Base-by-base conservation (phyloP, 2,888 invertebrate species). In the Branchellion lobata region DNA sequence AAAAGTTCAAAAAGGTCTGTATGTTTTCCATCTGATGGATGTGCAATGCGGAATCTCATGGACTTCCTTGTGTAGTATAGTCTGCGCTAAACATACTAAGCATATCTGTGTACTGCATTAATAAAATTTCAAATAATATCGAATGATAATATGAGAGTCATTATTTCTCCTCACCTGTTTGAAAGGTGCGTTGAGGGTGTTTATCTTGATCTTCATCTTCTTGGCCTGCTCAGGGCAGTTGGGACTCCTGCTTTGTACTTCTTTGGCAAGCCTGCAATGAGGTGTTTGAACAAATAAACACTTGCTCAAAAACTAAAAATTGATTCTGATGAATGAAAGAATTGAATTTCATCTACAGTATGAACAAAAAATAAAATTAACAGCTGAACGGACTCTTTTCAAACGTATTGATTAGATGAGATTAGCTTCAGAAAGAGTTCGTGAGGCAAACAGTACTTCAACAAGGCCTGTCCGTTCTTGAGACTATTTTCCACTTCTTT, bases 401-500 rank as follows among this genome's bases (percentile, higher is more conserved):
- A n/a, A n/a, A n/a, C n/a, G n/a, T n/a, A n/a, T n/a, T n/a, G n/a
- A n/a, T n/a, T n/a, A n/a, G n/a, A n/a, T n/a, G n/a, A n/a, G n/a
- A n/a, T n/a, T n/a, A n/a, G n/a, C n/a, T n/a, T n/a, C n/a, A n/a
- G n/a, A n/a, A n/a, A n/a, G n/a, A n/a, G n/a, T n/a, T n/a, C n/a
- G n/a, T n/a, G n/a, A n/a, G n/a, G n/a, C n/a, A n/a, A n/a, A n/a
- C 14, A 14, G 33, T 21, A 87, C 87, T 84, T 85, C 82, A 85
- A 83, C 31, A 87, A 84, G 24, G 84, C 76, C 24, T 84, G 83
- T 34, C 87, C 87, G 81, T 85, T 85, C 77, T 84, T 84, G 1
- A 87, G 83, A 34, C 82, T 81, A 78, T 84, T 84, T 82, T 86
- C 86, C 36, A 87, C 84, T 72, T 85, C 93, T 84, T 95, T 93